Conservation (phyloP, 2,888 invertebrate genomes). For the Andrena praecox region DNA sequence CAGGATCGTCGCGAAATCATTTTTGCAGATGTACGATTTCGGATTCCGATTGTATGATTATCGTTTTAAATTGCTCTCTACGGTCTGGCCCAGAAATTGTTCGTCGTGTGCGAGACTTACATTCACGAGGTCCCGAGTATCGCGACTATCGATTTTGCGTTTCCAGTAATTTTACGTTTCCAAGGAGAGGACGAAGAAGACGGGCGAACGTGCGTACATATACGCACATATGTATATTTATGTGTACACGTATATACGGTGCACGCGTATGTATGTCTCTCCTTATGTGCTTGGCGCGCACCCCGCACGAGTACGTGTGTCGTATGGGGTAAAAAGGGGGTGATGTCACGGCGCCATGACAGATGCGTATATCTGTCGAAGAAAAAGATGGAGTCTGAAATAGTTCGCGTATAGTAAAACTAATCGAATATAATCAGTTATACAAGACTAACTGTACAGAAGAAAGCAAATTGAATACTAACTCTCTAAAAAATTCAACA, state of each 20-base stretch:
- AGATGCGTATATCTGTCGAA: slow-evolving; percentile 72
- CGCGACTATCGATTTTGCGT: slow-evolving; percentile 77
- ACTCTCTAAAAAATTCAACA: background rate
- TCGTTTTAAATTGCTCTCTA: background rate
- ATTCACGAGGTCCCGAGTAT: slow-evolving; percentile 58
- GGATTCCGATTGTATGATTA: background rate
- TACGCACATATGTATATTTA: slow-evolving; percentile 43
- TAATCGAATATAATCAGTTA: slow-evolving; percentile 12
- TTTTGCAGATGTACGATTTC: background rate
- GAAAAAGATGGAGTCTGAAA: slow-evolving; percentile 70
- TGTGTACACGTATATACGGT: slow-evolving; percentile 29
- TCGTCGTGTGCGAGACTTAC: slow-evolving; percentile 31
- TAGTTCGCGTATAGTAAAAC: slow-evolving; percentile 28
- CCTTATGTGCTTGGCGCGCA: slow-evolving; percentile 51
- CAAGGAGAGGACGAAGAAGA: slow-evolving; percentile 72
- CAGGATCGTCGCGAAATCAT: background rate
- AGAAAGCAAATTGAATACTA: background rate
- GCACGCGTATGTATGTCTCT: slow-evolving; percentile 45
- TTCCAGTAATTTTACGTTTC: slow-evolving; percentile 78
- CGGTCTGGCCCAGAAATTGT: slow-evolving; percentile 15
- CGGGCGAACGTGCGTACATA: slow-evolving; percentile 55
- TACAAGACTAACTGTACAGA: background rate
- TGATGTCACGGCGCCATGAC: slow-evolving; percentile 75
- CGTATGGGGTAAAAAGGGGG: slow-evolving; percentile 66
- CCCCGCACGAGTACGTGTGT: slow-evolving; percentile 63